A percentile compares a stretch with the other conserved stretches of the same genome.
These are phyloP conservation scores for Antennarius maculatus DNA, from an alignment of 2,797 vertebrate species.

Conservation along the genomic window DNA sequence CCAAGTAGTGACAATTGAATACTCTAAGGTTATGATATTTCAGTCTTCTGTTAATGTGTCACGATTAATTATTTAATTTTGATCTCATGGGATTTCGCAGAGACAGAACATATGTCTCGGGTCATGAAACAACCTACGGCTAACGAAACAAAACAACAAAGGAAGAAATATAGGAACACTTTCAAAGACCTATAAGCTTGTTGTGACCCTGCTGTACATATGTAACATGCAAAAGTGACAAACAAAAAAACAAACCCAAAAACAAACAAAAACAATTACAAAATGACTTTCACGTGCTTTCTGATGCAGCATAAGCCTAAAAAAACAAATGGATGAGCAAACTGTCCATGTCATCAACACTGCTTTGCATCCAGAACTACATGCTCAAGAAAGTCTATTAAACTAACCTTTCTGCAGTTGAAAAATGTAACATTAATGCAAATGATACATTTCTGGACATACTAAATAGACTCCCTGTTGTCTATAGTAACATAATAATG, in stretches of 20 bases:
- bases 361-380: constrained; percentile 77
- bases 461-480: constrained; percentile 40
- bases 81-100: constrained; percentile 23
- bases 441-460: constrained; percentile 62
- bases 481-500: constrained; percentile 46
- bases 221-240: constrained; percentile 73
- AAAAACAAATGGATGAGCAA: constrained; percentile 56
- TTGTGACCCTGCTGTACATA: constrained; percentile 57
- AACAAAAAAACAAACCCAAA: constrained; percentile 47
- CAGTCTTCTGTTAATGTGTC: constrained; percentile 19
- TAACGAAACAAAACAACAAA: constrained; percentile 36
- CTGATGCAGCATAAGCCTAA: constrained; percentile 59
- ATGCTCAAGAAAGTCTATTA: constrained; percentile 52
- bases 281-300: constrained; percentile 65
- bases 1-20: constrained; percentile 40
- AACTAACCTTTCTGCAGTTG: constrained; percentile 69
- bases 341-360: constrained; percentile 78
- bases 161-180: constrained; percentile 32
- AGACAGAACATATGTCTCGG: constrained; percentile 26
- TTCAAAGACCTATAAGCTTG: constrained; percentile 47
- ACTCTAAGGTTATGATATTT: constrained; percentile 49
- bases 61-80: constrained; percentile 26
- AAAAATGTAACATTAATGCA: constrained; percentile 62
- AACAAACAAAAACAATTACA: constrained; percentile 77
- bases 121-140: constrained; percentile 30